Base-by-base conservation (phyloP, 37 sponge, comb jelly and placozoan species). In the Tethya wilhelma region DNA sequence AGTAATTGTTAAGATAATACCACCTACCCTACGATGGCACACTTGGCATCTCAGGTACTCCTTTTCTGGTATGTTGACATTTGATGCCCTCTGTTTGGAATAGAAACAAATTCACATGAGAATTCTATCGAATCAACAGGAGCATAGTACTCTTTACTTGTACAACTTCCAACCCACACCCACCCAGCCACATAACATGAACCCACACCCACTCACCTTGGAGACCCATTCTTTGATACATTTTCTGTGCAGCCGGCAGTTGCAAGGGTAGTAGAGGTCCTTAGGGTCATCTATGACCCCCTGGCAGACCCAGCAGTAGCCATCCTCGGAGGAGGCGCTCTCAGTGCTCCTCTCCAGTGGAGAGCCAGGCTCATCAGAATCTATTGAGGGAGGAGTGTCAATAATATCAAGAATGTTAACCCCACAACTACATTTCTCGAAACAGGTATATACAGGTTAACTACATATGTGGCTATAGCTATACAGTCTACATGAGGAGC, bases 291-390 rank as follows among this genome's bases (percentile, higher is more conserved):
- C 67, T 4, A 40, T 46, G 0, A 26, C 45, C 7, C 68, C 83
- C 53, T 60, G 82, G 37, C 88, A 88, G 38, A 88, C 79, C 88
- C 88, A 88, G 40, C 88, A 86, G 45, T 64, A 71, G 2, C 82
- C 82, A 26, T 63, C 82, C 37, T 71, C 64, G n/a, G n/a, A n/a
- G n/a, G n/a, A n/a, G n/a, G n/a, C n/a, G n/a, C n/a, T n/a, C n/a
- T n/a, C n/a, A n/a, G n/a, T n/a, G n/a, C n/a, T n/a, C n/a, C n/a
- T n/a, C 42, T 34, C 45, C 4, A 29, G 2, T 17, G 2, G 4
- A 41, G 4, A n/a, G 29, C 4, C 5, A 69, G 19, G 39, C 29
- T 41, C 17, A 69, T 12, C 70, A 43, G 31, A 30, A 37, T 30
- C 66, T 30, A 9, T n/a, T n/a, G n/a, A n/a, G n/a, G n/a, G n/a